phyloP scores from a whole-genome alignment of 2,888 invertebrate genomes.

The Cosmopolites sordidus region DNA sequence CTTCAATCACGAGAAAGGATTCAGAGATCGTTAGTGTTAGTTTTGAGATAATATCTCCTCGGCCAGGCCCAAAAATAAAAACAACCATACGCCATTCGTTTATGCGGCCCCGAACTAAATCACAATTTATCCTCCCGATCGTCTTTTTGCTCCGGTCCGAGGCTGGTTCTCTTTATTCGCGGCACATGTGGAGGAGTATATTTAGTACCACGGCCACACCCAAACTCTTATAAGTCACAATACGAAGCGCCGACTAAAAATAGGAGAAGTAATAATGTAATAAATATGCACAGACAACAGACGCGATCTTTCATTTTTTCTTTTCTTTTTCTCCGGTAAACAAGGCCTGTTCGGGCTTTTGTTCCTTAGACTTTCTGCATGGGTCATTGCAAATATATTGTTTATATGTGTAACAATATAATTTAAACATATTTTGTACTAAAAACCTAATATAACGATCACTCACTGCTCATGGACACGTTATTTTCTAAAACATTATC shows the following conservation, averaged over 20 bases:
- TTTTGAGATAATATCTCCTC: constrained; percentile 1
- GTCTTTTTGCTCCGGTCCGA: not conserved
- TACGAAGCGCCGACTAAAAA: constrained; percentile 27
- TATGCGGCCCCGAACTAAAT: not conserved
- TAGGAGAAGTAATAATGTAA: constrained; percentile 29
- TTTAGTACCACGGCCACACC: constrained; percentile 26
- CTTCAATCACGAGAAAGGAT: constrained; percentile 1
- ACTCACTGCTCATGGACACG: too few species aligned
- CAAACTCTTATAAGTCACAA: constrained; percentile 26
- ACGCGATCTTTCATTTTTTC: constrained; percentile 16
- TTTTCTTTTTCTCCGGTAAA: constrained; percentile 12
- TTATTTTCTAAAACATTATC: too few species aligned
- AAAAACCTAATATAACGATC: too few species aligned
- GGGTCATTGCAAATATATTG: too few species aligned
- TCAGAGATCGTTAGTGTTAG: not conserved
- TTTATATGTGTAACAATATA: too few species aligned
- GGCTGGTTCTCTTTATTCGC: constrained; percentile 9
- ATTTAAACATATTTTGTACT: too few species aligned
- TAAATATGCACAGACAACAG: constrained; percentile 30
- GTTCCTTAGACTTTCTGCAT: constrained; percentile 4
- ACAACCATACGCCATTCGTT: not conserved
- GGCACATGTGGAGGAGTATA: constrained; percentile 24
- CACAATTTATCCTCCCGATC: constrained; percentile 2
- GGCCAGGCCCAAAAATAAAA: not conserved
- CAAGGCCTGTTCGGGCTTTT: constrained; percentile 23